phyloP scores from a whole-genome alignment of 2,113 vertebrate species.

The Apus apus region DNA sequence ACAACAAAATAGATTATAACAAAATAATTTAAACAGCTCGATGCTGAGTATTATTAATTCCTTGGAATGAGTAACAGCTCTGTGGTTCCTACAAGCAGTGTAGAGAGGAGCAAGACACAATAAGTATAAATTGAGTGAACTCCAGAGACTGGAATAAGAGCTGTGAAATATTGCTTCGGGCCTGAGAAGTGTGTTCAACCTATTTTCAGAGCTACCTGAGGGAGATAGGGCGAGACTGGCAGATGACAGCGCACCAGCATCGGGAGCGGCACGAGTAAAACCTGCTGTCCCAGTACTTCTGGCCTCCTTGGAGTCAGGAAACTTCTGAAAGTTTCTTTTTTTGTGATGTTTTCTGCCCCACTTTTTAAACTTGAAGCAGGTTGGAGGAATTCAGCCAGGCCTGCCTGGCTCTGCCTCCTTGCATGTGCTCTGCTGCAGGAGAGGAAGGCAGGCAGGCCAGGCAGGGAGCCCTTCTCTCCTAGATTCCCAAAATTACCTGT shows the following conservation, averaged over 20 bases:
- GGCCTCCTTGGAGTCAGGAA: slow-evolving; percentile 35
- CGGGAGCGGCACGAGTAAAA: background rate
- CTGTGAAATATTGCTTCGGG: slow-evolving; percentile 43
- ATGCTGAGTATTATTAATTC: background rate
- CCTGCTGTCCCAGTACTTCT: slow-evolving; percentile 35
- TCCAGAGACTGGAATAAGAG: background rate
- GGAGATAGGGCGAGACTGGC: background rate
- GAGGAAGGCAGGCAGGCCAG: background rate
- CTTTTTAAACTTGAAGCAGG: background rate
- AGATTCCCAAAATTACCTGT: background rate
- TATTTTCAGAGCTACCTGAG: slow-evolving; percentile 41
- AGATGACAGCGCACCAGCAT: background rate
- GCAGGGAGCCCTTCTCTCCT: background rate
- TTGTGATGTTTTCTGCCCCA: slow-evolving; percentile 11
- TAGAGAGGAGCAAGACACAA: background rate
- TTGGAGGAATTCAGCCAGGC: background rate
- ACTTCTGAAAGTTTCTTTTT: background rate
- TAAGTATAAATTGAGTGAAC: slow-evolving; percentile 30
- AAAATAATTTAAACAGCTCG: background rate
- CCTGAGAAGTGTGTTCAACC: background rate
- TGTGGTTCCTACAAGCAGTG: background rate
- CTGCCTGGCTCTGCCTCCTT: background rate
- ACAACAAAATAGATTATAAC: background rate
- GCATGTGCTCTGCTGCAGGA: rapidly evolving
- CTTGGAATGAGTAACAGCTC: background rate